phyloP scores from a whole-genome alignment of 1,140 invertebrate species.

The Bombus cullumanus region DNA sequence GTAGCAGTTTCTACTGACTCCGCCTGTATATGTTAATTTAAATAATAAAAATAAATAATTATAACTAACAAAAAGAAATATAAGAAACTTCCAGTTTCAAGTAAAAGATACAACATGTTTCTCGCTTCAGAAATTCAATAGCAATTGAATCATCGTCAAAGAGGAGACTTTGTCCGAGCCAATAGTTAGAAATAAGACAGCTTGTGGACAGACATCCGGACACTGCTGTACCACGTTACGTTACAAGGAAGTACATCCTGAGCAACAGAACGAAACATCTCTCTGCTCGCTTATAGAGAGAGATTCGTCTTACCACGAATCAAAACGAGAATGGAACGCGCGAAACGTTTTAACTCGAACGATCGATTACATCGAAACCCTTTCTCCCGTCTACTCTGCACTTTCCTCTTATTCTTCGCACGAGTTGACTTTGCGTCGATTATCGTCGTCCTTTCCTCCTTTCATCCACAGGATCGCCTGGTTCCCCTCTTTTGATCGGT shows the following conservation, averaged over 20 bases:
- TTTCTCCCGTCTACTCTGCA: slow-evolving; percentile 60
- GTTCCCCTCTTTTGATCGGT: no score
- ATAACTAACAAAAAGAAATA: background rate
- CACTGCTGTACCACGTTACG: no score
- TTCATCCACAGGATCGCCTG: background rate
- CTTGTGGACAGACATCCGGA: no score
- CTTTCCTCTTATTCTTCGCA: slow-evolving; percentile 22
- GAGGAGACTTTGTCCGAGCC: no score
- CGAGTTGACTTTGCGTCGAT: background rate
- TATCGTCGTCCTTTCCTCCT: background rate
- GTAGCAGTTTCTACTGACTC: no score
- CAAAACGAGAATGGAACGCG: slow-evolving; percentile 10
- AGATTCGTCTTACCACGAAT: background rate
- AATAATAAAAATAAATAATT: no score
- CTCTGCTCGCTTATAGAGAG: no score
- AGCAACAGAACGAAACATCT: background rate
- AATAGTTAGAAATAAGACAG: no score
- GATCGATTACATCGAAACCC: slow-evolving; percentile 74
- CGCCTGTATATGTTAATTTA: no score
- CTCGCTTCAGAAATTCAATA: background rate
- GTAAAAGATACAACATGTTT: no score
- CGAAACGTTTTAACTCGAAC: slow-evolving; percentile 59
- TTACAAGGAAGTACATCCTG: background rate
- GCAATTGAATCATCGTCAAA: background rate
- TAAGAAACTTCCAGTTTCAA: no score